Conservation (phyloP, 2,113 vertebrate species). For the Tyto alba region DNA sequence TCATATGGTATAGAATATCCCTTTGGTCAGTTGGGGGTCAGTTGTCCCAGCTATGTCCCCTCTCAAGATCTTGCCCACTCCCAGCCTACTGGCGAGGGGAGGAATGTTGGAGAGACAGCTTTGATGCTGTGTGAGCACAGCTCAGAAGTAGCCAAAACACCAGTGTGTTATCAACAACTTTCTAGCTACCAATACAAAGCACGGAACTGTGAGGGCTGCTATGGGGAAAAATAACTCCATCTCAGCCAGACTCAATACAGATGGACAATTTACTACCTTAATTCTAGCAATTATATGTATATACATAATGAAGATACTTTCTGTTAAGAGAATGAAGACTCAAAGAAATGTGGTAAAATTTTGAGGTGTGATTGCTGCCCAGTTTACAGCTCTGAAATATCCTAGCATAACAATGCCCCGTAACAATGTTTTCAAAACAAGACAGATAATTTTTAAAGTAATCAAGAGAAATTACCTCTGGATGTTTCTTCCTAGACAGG, state of each 20-base stretch:
- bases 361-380: not conserved
- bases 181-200: not conserved
- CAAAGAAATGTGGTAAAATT: not conserved
- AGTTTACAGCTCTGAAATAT: not conserved
- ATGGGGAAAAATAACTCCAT: not conserved
- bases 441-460: not conserved
- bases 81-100: accelerated
- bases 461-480: not conserved
- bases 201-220: not conserved
- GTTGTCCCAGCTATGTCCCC: not conserved
- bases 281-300: not conserved
- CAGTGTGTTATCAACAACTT: not conserved
- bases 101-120: not conserved
- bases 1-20: not conserved
- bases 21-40: not conserved
- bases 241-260: not conserved
- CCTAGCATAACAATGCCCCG: not conserved
- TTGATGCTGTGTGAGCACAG: not conserved
- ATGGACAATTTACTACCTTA: not conserved
- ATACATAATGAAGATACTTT: not conserved
- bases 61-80: not conserved
- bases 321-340: not conserved
- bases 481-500: not conserved
- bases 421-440: not conserved
- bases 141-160: not conserved